Evolutionary conservation across 2,888 invertebrate genomes (phyloP).

Genomic region (Xiphydria camelus): DNA sequence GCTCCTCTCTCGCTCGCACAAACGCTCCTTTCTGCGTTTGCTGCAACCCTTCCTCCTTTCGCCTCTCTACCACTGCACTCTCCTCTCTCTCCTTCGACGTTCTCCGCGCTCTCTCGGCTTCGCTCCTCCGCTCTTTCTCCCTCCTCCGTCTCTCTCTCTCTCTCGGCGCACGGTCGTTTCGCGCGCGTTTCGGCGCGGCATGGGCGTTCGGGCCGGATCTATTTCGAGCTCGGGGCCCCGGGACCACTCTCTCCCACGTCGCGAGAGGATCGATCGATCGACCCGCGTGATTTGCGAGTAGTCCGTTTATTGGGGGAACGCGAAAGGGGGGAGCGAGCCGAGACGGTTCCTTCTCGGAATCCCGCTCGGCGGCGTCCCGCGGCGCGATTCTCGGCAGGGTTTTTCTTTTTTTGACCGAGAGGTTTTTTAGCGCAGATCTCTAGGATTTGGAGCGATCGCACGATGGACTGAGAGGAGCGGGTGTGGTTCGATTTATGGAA

Average conservation of each 20-base stretch:
- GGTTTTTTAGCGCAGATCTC: too few relatives aligned
- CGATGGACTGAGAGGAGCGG: too few relatives aligned
- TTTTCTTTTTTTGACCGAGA: too few relatives aligned
- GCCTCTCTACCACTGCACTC: constrained; percentile 16
- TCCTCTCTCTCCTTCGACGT: constrained; percentile 21
- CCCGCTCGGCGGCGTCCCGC: too few relatives aligned
- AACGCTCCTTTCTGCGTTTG: constrained; percentile 31
- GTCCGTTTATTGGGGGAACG: background rate
- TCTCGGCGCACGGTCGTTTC: too few relatives aligned
- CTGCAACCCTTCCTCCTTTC: constrained; percentile 31
- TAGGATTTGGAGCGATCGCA: too few relatives aligned
- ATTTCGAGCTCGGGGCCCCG: background rate
- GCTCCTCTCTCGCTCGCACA: constrained; percentile 4
- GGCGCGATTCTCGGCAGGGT: background rate
- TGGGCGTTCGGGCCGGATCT: background rate
- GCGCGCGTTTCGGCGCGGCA: constrained; percentile 8
- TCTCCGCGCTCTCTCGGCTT: constrained; percentile 6
- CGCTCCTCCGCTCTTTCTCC: constrained; percentile 4
- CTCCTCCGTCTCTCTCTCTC: constrained; percentile 3
- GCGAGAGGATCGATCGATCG: background rate
- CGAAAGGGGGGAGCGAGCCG: background rate
- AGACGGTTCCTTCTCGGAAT: too few relatives aligned
- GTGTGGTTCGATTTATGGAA: too few relatives aligned
- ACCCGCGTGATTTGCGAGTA: background rate
- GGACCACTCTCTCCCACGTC: constrained; percentile 6